phyloP scores from a whole-genome alignment of 2,888 invertebrate genomes.

The Gonocerus acuteangulatus region DNA sequence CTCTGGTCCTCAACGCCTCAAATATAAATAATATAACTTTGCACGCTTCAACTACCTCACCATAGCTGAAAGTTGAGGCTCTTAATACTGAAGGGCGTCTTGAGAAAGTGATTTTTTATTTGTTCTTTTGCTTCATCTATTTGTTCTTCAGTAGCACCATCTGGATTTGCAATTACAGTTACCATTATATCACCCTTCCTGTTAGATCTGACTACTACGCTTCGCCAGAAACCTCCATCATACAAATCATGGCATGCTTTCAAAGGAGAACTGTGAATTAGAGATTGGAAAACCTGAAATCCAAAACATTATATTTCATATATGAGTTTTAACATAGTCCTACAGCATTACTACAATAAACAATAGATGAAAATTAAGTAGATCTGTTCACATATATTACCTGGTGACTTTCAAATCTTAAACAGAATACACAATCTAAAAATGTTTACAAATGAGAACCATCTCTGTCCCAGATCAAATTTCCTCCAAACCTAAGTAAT shows the following conservation, averaged over 20 bases:
- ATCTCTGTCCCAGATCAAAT: too few species aligned
- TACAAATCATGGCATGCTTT: constrained; percentile 73
- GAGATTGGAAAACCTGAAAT: constrained; percentile 54
- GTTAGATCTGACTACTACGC: constrained; percentile 47
- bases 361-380: too few species aligned
- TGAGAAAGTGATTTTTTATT: constrained; percentile 53
- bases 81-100: constrained; percentile 42
- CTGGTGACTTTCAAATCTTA: too few species aligned
- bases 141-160: constrained; percentile 54
- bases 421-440: too few species aligned
- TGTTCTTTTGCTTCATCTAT: constrained; percentile 57
- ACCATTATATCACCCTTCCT: constrained; percentile 70
- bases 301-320: constrained; percentile 9
- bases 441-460: too few species aligned
- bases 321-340: too few species aligned
- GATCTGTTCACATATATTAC: too few species aligned
- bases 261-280: constrained; percentile 59
- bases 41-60: constrained; percentile 42
- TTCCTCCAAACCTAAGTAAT: too few species aligned
- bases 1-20: too few species aligned
- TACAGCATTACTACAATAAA: too few species aligned
- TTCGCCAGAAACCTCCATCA: constrained; percentile 50
- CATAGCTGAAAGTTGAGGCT: constrained; percentile 62
- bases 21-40: too few species aligned
- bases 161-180: constrained; percentile 53